Base-by-base conservation (phyloP, 2,888 invertebrate species). In the Tillus elongatus region DNA sequence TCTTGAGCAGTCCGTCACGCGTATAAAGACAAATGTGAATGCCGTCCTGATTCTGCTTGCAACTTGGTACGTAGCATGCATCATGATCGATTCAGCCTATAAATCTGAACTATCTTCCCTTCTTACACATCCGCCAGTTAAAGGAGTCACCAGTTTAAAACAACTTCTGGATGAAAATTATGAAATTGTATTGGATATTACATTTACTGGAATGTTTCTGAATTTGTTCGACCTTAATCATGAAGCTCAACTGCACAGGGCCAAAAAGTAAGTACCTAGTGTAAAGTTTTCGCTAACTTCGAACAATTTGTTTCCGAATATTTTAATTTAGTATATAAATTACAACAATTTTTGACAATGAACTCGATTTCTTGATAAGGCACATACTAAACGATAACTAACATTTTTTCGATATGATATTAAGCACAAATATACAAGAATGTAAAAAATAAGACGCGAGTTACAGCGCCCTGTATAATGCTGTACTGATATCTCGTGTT, bases 81-180 rank as follows among this genome's bases (percentile, higher is more conserved):
- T 44, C 15, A 45, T 48, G 14, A 39, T 53, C 13, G 41, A 43
- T 13, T 47, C 50, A 2, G 43, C 52, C 2, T 53, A 53, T 35
- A 53, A 49, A 40, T 49, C 50, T n/a, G 50, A 51, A 36, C 35
- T 53, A 15, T 46, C 49, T 19, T 42, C 53, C 10, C 47, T 49
- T 13, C 42, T 51, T 15, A 50, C 50, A 6, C 33, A 47, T 28
- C 48, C 47, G 9, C 47, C 43, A 1, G 42, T 42, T 24, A 28
- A 33, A 13, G 49, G 52, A 39, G 51, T 52, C 3, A 33, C 41
- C 4, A 39, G 36, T 35, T 30, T 44, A 15, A 35, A 46, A 36
- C 37, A 50, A 26, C 34, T 52, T 2, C 29, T 52, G 13, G 37
- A 40, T 9, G 42, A 45, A n/a, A 43, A 40, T 11, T 52, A 51